These are phyloP conservation scores for Brevimyrus niger DNA, from an alignment of 2,113 vertebrate genomes.

Conservation along the genomic window DNA sequence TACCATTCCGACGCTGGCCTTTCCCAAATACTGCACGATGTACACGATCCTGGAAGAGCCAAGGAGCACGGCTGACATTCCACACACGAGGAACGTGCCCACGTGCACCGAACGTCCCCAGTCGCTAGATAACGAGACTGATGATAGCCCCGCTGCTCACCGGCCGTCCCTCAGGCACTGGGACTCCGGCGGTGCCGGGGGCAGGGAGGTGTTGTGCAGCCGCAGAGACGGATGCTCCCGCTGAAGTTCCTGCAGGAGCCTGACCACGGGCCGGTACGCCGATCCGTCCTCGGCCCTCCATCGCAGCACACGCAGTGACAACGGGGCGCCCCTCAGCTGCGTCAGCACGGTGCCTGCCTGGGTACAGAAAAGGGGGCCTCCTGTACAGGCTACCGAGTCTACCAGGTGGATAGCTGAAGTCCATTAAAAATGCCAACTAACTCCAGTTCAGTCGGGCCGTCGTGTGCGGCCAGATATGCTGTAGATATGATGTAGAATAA, in stretches of 20 bases:
- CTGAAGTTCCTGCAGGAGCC: slow-evolving; percentile 56
- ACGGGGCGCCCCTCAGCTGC: slow-evolving; percentile 53
- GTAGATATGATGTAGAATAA: not conserved
- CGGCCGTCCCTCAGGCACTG: slow-evolving; percentile 51
- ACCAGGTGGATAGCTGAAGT: not conserved
- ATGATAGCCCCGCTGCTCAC: slow-evolving; percentile 22
- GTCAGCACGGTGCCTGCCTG: slow-evolving; percentile 61
- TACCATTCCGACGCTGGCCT: slow-evolving; percentile 61
- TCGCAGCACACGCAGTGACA: slow-evolving; percentile 53
- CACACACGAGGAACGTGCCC: not conserved
- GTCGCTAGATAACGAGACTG: not conserved
- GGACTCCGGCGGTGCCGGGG: slow-evolving; percentile 32
- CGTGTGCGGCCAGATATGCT: not conserved
- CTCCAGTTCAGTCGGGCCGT: not conserved
- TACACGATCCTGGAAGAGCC: slow-evolving; percentile 59
- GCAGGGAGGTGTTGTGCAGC: slow-evolving; percentile 10
- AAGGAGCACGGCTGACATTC: slow-evolving; percentile 21
- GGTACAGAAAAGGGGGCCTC: not conserved
- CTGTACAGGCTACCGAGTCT: not conserved
- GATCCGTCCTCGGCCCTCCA: slow-evolving; percentile 53
- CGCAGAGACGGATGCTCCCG: slow-evolving; percentile 59
- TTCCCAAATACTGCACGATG: slow-evolving; percentile 60
- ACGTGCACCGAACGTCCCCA: not conserved
- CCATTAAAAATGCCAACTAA: not conserved
- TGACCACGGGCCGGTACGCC: slow-evolving; percentile 56